Conservation (phyloP, 2,113 vertebrate genomes). For the Charadrius vociferus region DNA sequence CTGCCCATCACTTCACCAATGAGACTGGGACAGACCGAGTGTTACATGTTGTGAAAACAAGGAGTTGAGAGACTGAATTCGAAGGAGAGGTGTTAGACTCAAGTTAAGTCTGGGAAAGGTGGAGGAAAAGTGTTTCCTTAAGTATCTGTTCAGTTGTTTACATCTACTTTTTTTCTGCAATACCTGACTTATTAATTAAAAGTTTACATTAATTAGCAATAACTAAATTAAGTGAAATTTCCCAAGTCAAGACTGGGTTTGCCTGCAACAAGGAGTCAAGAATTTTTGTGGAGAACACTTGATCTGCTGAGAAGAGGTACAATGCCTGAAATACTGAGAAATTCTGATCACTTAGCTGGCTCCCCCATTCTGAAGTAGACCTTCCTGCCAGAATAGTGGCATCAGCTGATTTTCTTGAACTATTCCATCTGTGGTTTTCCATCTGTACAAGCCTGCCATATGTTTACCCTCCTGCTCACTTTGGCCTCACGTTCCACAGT, state of each 20-base stretch:
- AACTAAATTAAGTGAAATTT: not conserved
- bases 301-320: not conserved
- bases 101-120: not conserved
- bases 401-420: not conserved
- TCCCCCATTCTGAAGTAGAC: not conserved
- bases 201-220: not conserved
- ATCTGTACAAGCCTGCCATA: not conserved
- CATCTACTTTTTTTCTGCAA: not conserved
- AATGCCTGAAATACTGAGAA: not conserved
- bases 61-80: not conserved
- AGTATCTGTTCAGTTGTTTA: not conserved
- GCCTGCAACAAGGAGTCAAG: not conserved
- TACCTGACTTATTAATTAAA: not conserved
- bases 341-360: not conserved
- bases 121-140: not conserved
- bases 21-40: not conserved
- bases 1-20: not conserved
- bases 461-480: not conserved
- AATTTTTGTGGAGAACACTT: not conserved
- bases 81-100: not conserved
- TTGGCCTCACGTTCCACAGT: not conserved
- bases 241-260: not conserved
- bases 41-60: accelerated
- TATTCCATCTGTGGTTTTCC: not conserved
- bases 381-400: not conserved